Base-by-base conservation (phyloP, 2,797 vertebrate genomes). In the Syngnathus rostellatus region DNA sequence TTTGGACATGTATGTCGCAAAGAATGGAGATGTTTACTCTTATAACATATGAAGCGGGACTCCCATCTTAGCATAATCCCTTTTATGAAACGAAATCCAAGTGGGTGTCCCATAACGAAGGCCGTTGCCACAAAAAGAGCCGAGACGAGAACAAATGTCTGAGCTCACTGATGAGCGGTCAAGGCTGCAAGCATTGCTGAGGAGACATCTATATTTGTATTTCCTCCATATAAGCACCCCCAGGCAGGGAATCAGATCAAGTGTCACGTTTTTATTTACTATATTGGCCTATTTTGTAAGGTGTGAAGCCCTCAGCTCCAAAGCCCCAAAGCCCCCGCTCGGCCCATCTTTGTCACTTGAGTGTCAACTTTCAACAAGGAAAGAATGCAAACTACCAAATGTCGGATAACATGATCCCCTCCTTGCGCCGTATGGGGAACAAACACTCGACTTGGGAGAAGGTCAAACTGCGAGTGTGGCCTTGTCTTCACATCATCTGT, bases 191-290 rank as follows among this genome's bases (percentile, higher is more conserved):
- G 77, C 85, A 87, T 78, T 74, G 77, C 80, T 81, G 83, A 88
- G 83, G 80, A 84, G 82, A 80, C 77, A 59, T 78, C 87, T 89
- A 90, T 90, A 86, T 89, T 87, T 90, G 85, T 86, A 79, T 83
- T 84, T 83, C 83, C 85, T 84, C 86, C 81, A 81, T 88, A 89
- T 89, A 89, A 84, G 85, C 66, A 61, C 77, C 78, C 37, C 62
- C 67, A 1, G 66, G 59, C 39, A 76, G 75, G 74, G 71, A 65
- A 79, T 72, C 71, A 71, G 81, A 83, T 89, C 81, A 31, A 77
- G 85, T 87, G 75, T 84, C 83, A 88, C 75, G 88, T 88, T 89
- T 87, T 86, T 82, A 87, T 89, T 89, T 72, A 83, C 74, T 75
- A 81, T 83, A 85, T 84, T 72, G 38, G 37, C 72, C 83, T 80